These are phyloP conservation scores for Oxyteleia sp. DNA, from an alignment of 2,888 invertebrate genomes.

Conservation along the genomic window DNA sequence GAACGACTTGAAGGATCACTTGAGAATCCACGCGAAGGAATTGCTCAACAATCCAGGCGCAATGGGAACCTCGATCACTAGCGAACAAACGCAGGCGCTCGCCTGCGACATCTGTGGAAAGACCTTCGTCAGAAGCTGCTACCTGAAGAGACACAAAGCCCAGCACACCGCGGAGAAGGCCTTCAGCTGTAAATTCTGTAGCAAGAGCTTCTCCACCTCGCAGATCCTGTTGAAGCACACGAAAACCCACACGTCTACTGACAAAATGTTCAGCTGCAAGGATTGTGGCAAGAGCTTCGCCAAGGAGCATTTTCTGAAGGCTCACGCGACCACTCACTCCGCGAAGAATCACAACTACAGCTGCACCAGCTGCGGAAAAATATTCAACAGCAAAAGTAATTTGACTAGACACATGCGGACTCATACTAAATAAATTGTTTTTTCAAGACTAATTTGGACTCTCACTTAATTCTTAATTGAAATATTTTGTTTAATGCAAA, in stretches of 20 bases:
- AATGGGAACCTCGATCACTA: neutral
- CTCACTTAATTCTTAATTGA: no score
- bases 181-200: neutral
- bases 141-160: conserved; percentile 12
- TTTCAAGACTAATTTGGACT: no score
- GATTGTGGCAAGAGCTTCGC: conserved; percentile 19
- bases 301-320: conserved; percentile 9
- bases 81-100: no score
- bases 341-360: neutral
- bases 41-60: neutral
- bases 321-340: conserved; percentile 5
- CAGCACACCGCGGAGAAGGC: conserved; percentile 13
- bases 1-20: conserved; percentile 1
- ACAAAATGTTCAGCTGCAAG: conserved; percentile 9
- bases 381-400: conserved; percentile 11
- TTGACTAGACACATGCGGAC: conserved; percentile 6
- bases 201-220: conserved; percentile 2
- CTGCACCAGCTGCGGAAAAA: conserved; percentile 29
- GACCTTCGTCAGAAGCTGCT: neutral
- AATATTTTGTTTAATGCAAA: no score
- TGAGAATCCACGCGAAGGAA: conserved; percentile 1
- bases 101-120: conserved; percentile 29
- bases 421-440: conserved; percentile 33
- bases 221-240: neutral
- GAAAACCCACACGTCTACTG: conserved; percentile 17